phyloP scores from a whole-genome alignment of 2,797 vertebrate genomes.

The Huso huso region DNA sequence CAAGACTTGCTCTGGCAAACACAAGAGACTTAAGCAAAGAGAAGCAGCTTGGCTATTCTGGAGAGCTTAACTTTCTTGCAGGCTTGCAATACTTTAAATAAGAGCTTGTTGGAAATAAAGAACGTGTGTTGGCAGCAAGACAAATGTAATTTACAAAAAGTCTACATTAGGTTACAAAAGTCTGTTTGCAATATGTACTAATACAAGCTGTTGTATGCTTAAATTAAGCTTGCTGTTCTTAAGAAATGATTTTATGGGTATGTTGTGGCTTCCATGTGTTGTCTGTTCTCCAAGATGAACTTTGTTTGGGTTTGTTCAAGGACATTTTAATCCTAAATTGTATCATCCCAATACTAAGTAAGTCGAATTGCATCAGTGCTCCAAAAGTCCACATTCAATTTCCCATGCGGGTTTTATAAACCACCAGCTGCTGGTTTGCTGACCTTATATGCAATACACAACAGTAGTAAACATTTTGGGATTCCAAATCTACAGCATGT shows the following conservation, averaged over 20 bases:
- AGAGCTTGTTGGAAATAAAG: conserved; percentile 14
- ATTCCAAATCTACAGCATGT: conserved; percentile 3
- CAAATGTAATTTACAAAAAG: conserved; percentile 15
- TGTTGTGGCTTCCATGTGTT: background rate
- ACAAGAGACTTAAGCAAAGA: background rate
- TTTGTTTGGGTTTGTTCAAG: too few relatives aligned
- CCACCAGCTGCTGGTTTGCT: too few relatives aligned
- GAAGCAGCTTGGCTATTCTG: conserved; percentile 1
- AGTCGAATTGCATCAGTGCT: too few relatives aligned
- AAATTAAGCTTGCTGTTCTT: background rate
- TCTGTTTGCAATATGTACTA: conserved; percentile 10
- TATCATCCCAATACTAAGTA: too few relatives aligned
- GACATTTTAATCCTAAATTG: too few relatives aligned
- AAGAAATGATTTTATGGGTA: background rate
- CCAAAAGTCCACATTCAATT: too few relatives aligned
- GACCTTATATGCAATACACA: background rate
- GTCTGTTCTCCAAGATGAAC: too few relatives aligned
- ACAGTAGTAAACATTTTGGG: background rate
- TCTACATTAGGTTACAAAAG: conserved; percentile 1
- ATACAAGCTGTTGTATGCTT: conserved; percentile 1
- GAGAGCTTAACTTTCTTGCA: conserved; percentile 9
- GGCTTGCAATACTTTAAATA: conserved; percentile 14
- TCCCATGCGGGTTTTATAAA: too few relatives aligned
- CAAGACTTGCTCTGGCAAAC: conserved; percentile 4
- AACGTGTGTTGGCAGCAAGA: conserved; percentile 11